Conservation (phyloP, 2,113 vertebrate genomes). For the Hystrix cristata region DNA sequence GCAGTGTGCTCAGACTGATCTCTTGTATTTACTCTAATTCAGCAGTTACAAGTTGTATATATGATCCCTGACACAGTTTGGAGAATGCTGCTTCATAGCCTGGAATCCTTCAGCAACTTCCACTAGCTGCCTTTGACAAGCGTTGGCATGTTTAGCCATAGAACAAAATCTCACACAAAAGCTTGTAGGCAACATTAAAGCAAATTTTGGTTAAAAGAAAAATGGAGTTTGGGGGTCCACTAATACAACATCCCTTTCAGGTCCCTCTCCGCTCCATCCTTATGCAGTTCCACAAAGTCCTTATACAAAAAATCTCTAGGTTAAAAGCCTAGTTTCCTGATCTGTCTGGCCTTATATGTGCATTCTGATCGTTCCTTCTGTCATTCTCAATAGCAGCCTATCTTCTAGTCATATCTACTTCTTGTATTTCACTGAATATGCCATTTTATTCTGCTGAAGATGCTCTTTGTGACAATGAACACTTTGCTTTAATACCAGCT, state of each 20-base stretch:
- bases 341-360: neutral
- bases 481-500: neutral
- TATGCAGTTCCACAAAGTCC: neutral
- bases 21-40: slow-evolving; percentile 11
- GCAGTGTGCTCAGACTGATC: neutral
- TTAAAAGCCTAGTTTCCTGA: neutral
- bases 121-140: neutral
- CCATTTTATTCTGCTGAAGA: neutral
- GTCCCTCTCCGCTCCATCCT: neutral
- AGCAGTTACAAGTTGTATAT: neutral
- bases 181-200: slow-evolving; percentile 56
- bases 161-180: slow-evolving; percentile 46
- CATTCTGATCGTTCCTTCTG: neutral
- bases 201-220: slow-evolving; percentile 51
- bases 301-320: neutral
- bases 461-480: neutral
- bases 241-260: neutral
- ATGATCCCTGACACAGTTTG: neutral
- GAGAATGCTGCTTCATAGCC: neutral
- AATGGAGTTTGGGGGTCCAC: neutral
- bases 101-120: neutral
- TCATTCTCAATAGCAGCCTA: neutral
- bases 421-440: neutral
- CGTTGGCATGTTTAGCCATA: neutral
- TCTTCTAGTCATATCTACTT: neutral